A percentile compares a stretch with the other conserved stretches of the same genome.
Conservation (phyloP, 2,113 vertebrate species). For the Trematocara marginatum region DNA sequence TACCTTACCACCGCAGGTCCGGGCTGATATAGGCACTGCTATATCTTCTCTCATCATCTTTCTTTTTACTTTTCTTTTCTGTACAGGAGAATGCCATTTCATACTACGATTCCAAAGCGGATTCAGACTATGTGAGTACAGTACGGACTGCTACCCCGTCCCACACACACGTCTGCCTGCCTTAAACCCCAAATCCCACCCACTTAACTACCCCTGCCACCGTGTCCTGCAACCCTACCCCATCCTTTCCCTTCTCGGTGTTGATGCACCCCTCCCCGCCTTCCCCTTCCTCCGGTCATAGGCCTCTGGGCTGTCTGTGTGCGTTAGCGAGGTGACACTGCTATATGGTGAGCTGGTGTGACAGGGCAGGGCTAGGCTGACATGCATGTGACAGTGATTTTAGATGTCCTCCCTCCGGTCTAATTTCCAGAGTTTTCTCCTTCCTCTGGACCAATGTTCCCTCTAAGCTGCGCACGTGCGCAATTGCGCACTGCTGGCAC, state of each 20-base stretch:
- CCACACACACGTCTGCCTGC: constrained; percentile 19
- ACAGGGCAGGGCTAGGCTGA: constrained; percentile 32
- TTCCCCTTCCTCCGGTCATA: background rate
- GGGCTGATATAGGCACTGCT: constrained; percentile 55
- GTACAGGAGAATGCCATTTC: constrained; percentile 89
- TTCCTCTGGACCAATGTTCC: background rate
- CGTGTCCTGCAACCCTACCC: constrained; percentile 27
- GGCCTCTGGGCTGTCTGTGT: constrained; percentile 52
- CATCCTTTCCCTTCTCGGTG: constrained; percentile 12
- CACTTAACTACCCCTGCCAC: background rate
- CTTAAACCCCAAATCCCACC: constrained; percentile 9
- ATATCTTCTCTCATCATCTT: constrained; percentile 65
- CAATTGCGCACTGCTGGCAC: too few species aligned
- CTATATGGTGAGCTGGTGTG: constrained; percentile 44
- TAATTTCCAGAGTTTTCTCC: background rate
- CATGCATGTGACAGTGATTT: constrained; percentile 59
- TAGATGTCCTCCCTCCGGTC: constrained; percentile 24
- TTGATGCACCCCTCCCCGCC: constrained; percentile 10
- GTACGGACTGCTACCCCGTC: constrained; percentile 39
- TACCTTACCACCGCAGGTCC: constrained; percentile 30
- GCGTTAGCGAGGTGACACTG: constrained; percentile 49
- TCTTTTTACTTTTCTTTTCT: constrained; percentile 68
- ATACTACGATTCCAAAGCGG: constrained; percentile 96
- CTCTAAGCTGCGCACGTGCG: too few species aligned
- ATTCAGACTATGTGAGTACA: constrained; percentile 90